Conservation (phyloP, 2,888 invertebrate genomes). For the Parasteatoda lunata region DNA sequence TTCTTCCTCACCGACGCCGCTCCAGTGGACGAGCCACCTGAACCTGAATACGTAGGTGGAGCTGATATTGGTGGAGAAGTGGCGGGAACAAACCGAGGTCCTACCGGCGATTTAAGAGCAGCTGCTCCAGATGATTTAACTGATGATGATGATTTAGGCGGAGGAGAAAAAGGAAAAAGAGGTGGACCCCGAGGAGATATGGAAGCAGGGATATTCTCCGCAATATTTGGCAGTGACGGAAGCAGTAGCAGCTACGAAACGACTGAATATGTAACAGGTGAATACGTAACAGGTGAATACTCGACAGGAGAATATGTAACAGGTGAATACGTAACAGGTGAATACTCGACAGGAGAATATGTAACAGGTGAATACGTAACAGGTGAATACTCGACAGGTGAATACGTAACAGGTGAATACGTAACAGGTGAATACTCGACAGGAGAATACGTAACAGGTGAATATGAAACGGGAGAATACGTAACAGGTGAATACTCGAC, state of each 20-base stretch:
- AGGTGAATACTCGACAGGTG: background rate
- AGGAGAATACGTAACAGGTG: background rate
- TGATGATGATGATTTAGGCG: background rate
- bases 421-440: background rate
- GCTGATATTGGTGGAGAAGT: background rate
- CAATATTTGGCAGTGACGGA: background rate
- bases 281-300: background rate
- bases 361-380: conserved; percentile 6
- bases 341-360: background rate
- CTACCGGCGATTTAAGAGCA: background rate
- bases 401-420: conserved; percentile 6
- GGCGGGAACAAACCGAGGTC: background rate
- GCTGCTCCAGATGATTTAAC: background rate
- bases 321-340: background rate
- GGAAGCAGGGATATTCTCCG: background rate
- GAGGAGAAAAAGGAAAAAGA: background rate
- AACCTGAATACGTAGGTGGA: background rate
- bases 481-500: background rate
- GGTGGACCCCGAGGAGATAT: conserved; percentile 3
- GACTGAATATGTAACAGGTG: background rate
- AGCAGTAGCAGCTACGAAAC: background rate
- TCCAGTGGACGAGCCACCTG: background rate
- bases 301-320: background rate
- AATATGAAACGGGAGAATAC: background rate
- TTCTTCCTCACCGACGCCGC: conserved; percentile 7